Base-by-base conservation (phyloP, 2,113 vertebrate genomes). In the Actinemys pallida region DNA sequence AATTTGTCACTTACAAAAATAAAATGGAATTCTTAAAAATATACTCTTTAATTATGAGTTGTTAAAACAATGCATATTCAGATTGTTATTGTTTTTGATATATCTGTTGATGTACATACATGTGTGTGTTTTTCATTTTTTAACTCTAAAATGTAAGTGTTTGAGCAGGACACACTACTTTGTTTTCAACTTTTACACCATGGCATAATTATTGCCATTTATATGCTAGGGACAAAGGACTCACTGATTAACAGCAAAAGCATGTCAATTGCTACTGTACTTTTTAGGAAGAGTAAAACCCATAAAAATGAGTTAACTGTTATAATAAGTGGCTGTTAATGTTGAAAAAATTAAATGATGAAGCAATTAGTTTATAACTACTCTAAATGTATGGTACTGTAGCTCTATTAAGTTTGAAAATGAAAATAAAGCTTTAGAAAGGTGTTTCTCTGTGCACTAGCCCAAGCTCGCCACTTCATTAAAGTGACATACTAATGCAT, bases 211-310 rank as follows among this genome's bases (percentile, higher is more conserved):
- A 50, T 2, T 47, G n/a, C 10, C 65, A 50, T 25, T 57, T 49
- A 7, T 2, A 12, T 2, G 31, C 14, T 17, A 20, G 22, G 3
- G 1, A 45, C 45, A 83, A 57, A 57, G n/a, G 84, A 69, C 35
- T 35, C 13, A 1, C 24, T 25, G 10, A 56, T 1, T 12, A 53
- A 86, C 13, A 89, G 42, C 56, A 86, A 75, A 91, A 90, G 19
- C 0, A 0, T 50, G 10, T 11, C 25, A 49, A 10, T 39, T 39
- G 17, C 10, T 0, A 0, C 31, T 22, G 9, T 1, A 9, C 16
- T 81, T 56, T 72, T 19, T 11, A 50, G 22, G 10, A 56, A 27
- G 42, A 84, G 52, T 8, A 14, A 80, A 56, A 83, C 19, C 84
- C 62, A 57, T 50, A 27, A 29, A 2, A 89, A 83, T n/a, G n/a